Evolutionary conservation across 1,140 invertebrate species (phyloP).

Genomic region (Calephelis virginiensis): DNA sequence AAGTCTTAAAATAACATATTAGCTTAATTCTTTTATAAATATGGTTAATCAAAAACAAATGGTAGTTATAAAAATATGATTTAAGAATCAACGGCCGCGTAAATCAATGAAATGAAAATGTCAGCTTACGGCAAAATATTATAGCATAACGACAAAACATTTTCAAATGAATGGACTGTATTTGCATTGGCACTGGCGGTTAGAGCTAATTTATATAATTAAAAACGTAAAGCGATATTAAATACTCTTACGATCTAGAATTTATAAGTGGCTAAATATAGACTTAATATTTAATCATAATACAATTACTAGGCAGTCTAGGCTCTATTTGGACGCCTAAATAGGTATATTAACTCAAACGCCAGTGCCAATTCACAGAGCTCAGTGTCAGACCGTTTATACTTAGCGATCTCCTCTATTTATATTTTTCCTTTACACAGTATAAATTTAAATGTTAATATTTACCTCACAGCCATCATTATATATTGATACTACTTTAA

Average conservation of each 20-base stretch:
- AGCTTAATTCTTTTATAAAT: background rate
- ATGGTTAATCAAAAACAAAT: background rate
- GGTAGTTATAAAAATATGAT: conserved; percentile 12
- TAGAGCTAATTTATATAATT: conserved; percentile 30
- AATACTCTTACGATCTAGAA: conserved; percentile 44
- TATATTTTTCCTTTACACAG: conserved; percentile 68
- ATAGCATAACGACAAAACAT: conserved; percentile 33
- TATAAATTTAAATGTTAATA: conserved; percentile 77
- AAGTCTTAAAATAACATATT: conserved; percentile 21
- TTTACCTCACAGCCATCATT: conserved; percentile 78
- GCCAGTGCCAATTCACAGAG: conserved; percentile 42
- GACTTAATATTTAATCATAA: conserved; percentile 34
- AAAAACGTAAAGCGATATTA: conserved; percentile 40
- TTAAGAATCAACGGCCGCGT: conserved; percentile 4
- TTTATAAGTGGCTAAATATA: conserved; percentile 47
- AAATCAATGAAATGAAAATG: conserved; percentile 21
- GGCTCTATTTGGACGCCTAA: conserved; percentile 35
- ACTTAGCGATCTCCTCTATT: conserved; percentile 54
- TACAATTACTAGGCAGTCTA: conserved; percentile 39
- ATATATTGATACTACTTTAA: conserved; percentile 78
- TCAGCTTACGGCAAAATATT: conserved; percentile 38
- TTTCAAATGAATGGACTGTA: conserved; percentile 29
- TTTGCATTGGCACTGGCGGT: conserved; percentile 40
- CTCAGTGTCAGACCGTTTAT: conserved; percentile 43
- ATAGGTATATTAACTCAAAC: conserved; percentile 17